Evolutionary conservation across 2,888 invertebrate genomes (phyloP).

Genomic region (Agrilus mali): DNA sequence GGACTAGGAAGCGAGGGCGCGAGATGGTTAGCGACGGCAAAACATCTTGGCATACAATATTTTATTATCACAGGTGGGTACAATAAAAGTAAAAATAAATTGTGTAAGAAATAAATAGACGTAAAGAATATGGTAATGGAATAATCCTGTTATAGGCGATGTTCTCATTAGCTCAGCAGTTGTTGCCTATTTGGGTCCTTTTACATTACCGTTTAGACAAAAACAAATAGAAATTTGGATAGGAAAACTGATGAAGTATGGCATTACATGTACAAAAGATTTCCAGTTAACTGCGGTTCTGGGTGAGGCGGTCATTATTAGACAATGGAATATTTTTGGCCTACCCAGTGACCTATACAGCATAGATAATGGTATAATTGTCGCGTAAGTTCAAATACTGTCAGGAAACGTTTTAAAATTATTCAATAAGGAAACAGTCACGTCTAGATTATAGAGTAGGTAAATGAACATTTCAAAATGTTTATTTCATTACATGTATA

Average conservation of each 20-base stretch:
- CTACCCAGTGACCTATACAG: slow-evolving; percentile 82
- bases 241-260: slow-evolving; percentile 48
- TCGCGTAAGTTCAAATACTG: slow-evolving; percentile 46
- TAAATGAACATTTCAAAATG: no score
- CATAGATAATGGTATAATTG: slow-evolving; percentile 84
- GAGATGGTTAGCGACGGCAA: slow-evolving; percentile 74
- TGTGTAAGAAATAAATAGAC: no score
- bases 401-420: not conserved
- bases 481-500: no score
- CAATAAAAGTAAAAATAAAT: no score
- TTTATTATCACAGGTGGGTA: slow-evolving; percentile 52
- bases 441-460: no score
- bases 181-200: slow-evolving; percentile 86
- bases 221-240: slow-evolving; percentile 66
- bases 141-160: slow-evolving; percentile 47
- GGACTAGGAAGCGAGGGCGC: slow-evolving; percentile 86
- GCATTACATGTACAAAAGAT: slow-evolving; percentile 62
- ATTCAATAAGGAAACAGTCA: no score
- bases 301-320: slow-evolving; percentile 78
- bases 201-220: slow-evolving; percentile 60
- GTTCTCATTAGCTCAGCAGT: slow-evolving; percentile 79
- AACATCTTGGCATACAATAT: slow-evolving; percentile 53
- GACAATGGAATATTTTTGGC: slow-evolving; percentile 85
- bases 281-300: slow-evolving; percentile 69
- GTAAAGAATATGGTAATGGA: no score